A percentile compares a stretch with the other conserved stretches of the same genome.
Evolutionary conservation across 2,888 invertebrate genomes (phyloP).

Genomic region (Drosophila siamana): DNA sequence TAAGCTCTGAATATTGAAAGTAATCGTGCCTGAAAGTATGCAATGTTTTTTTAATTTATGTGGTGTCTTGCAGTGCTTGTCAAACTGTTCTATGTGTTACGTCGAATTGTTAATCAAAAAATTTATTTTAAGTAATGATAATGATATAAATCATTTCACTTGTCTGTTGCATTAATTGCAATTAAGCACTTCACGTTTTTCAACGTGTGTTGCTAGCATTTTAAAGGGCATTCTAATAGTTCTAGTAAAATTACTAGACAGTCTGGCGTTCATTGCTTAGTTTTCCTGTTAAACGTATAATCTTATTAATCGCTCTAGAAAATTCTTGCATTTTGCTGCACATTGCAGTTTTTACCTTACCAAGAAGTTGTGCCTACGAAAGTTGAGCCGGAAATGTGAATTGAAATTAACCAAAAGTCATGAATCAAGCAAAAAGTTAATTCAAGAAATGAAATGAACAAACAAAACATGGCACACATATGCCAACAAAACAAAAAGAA

Average conservation of each 20-base stretch:
- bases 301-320: slow-evolving; percentile 31
- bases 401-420: slow-evolving; percentile 79
- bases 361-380: slow-evolving; percentile 20
- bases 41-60: background rate
- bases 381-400: slow-evolving; percentile 62
- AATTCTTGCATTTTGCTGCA: background rate
- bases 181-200: too few relatives aligned
- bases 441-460: slow-evolving; percentile 64
- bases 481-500: slow-evolving; percentile 57
- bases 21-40: slow-evolving; percentile 24
- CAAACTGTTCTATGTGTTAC: slow-evolving; percentile 6
- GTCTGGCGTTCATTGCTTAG: slow-evolving; percentile 11
- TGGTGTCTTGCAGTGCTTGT: background rate
- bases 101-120: too few relatives aligned
- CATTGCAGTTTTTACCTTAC: slow-evolving; percentile 12
- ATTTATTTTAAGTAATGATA: too few relatives aligned
- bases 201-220: too few relatives aligned
- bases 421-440: slow-evolving; percentile 83
- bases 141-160: too few relatives aligned
- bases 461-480: slow-evolving; percentile 42
- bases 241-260: slow-evolving; percentile 26
- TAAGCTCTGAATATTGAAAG: too few relatives aligned
- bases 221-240: background rate
- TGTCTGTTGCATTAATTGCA: too few relatives aligned
- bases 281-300: slow-evolving; percentile 14